Base-by-base conservation (phyloP, 1,140 invertebrate genomes). In the Aricia agestis region DNA sequence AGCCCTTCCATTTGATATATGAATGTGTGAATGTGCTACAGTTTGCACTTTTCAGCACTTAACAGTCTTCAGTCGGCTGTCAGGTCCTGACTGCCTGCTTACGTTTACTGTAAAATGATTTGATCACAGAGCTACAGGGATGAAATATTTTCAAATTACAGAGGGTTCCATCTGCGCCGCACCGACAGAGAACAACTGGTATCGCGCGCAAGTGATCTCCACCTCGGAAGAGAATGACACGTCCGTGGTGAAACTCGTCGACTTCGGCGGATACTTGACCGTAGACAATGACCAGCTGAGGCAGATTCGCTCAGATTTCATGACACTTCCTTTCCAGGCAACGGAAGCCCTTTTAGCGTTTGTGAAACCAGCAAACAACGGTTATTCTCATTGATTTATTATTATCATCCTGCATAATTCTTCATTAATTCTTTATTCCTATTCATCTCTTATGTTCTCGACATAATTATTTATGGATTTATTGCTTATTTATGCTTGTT, bases 281-380 rank as follows among this genome's bases (percentile, higher is more conserved):
- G 93, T 98, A n/a, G 93, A 94, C 74, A 95, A 95, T 74, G 91
- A 94, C 25, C 91, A 94, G 72, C 93, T 99, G 79, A 94, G 96
- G 81, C 96, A 98, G 92, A 98, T 99, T 72, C 94, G 97, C 74
- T 95, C 95, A 72, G 98, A 99, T 90, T 99, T 98, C 85, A 95
- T 98, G 93, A 93, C 94, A 32, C 92, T 99, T 80, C 98, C 98
- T 18, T 99, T 99, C 93, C 98, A 99, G 94, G 97, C 98, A 63
- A 96, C 97, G 52, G 98, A 99, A 93, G 97, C 98, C 82, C 95
- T 95, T 84, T 92, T 99, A 81, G 97, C 97, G 10, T 96, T 98
- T 92, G 93, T 99, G 71, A 94, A 94, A 88, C 97, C 98, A 63
- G 92, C 95, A 66, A 94, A 95, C 92, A 95, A 96, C 93, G 92